Base-by-base conservation (phyloP, 2,113 vertebrate genomes). In the Myiozetetes cayanensis region DNA sequence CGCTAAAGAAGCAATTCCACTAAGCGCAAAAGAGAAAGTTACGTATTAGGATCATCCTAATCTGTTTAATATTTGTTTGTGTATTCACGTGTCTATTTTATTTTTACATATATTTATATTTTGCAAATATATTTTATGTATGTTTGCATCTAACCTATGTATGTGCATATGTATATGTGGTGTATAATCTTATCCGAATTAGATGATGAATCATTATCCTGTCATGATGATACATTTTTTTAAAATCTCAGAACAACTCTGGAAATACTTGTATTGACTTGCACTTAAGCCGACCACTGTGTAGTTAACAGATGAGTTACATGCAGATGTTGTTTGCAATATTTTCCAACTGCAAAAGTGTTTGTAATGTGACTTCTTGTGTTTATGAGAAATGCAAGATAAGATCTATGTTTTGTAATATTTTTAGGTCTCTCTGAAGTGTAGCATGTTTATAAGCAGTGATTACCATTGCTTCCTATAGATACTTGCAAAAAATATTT, bases 1-100 rank as follows among this genome's bases (percentile, higher is more conserved):
- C 72, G 30, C 68, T 90, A 95, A 46, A 85, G 43, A 92, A 72
- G 66, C 63, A 94, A 78, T 91, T 86, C 59, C 70, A 77, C 49
- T 39, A 25, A 2, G 39, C 25, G 6, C 6, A 62, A 8, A 71
- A 39, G 13, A 41, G 62, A 59, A 84, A 56, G 24, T 46, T 47
- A 22, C 6, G 9, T 27, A 12, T 72, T 74, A 59, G 35, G n/a
- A 78, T 52, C 3, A 56, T 71, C 30, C 14, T 35, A 58, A 47
- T 18, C 11, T 31, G 19, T 72, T 81, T 28, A 6, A 22, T 39
- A 19, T 30, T 41, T 46, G 21, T 71, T 8, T 47, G 15, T 43
- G 2, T 49, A 55, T 70, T 8, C 6, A 21, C 44, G 6, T 43
- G 4, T 56, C 8, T 41, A 8, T 49, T 56, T 52, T 52, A 8